Evolutionary conservation across 35 echinoderm and acorn worm species (phyloP).

Genomic region (Diadema setosum): DNA sequence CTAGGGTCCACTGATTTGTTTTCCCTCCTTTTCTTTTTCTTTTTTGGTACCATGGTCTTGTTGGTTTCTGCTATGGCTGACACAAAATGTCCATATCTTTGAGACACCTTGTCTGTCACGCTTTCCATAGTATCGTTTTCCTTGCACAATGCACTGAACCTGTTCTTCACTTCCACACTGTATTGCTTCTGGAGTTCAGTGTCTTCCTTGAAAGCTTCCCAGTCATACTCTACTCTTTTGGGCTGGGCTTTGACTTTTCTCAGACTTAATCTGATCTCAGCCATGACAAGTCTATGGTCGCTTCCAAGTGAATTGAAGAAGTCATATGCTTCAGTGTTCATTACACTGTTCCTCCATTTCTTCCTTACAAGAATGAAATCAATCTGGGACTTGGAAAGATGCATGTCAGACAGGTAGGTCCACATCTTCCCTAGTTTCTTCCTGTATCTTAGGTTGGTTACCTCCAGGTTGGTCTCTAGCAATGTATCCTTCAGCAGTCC

Average conservation of each 20-base stretch:
- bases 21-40: neutral
- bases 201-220: neutral
- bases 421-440: slow-evolving; percentile 1
- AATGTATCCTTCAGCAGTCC: neutral
- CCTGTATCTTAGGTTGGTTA: neutral
- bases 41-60: neutral
- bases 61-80: neutral
- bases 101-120: neutral
- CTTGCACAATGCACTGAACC: neutral
- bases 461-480: neutral
- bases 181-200: neutral
- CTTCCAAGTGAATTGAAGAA: neutral
- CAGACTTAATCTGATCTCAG: neutral
- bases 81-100: neutral
- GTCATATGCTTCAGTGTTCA: slow-evolving; percentile 7
- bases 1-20: neutral
- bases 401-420: neutral
- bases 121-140: neutral
- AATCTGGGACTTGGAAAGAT: neutral
- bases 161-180: neutral
- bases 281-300: slow-evolving; percentile 16
- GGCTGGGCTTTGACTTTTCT: neutral
- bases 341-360: slow-evolving; percentile 15
- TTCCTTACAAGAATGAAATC: slow-evolving; percentile 25
- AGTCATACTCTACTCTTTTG: neutral